phyloP scores from a whole-genome alignment of 2,797 vertebrate genomes.

The Ibycter americanus region DNA sequence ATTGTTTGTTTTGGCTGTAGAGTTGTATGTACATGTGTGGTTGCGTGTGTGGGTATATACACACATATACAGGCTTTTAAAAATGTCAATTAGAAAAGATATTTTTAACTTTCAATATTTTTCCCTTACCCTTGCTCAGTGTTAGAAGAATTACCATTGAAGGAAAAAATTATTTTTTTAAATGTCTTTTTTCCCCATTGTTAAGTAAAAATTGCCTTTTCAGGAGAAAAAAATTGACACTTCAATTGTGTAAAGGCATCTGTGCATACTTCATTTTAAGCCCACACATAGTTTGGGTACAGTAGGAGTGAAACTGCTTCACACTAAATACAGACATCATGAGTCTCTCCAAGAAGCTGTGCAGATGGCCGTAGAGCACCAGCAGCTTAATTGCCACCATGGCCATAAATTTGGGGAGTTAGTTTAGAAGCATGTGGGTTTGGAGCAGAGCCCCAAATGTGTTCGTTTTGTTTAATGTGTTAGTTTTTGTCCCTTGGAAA shows the following conservation, averaged over 20 bases:
- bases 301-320: not conserved
- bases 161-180: not conserved
- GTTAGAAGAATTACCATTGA: not conserved
- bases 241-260: not conserved
- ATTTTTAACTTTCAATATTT: not conserved
- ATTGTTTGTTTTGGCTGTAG: constrained; percentile 36
- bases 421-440: not conserved
- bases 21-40: constrained; percentile 47
- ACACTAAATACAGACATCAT: not conserved
- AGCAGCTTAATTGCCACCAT: not conserved
- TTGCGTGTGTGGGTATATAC: constrained; percentile 35
- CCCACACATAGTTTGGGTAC: not conserved
- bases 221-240: not conserved
- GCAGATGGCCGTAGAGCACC: not conserved
- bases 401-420: not conserved
- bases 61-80: constrained; percentile 51
- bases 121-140: not conserved
- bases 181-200: not conserved
- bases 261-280: not conserved
- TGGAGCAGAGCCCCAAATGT: not conserved
- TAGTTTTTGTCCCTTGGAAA: not conserved
- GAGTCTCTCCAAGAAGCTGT: not conserved
- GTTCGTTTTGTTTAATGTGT: not conserved
- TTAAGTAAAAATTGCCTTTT: not conserved
- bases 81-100: not conserved